Evolutionary conservation across 2,888 invertebrate genomes (phyloP), one percentile per base, ranked within the genome.

Genomic region (Coenonympha arcania): DNA sequence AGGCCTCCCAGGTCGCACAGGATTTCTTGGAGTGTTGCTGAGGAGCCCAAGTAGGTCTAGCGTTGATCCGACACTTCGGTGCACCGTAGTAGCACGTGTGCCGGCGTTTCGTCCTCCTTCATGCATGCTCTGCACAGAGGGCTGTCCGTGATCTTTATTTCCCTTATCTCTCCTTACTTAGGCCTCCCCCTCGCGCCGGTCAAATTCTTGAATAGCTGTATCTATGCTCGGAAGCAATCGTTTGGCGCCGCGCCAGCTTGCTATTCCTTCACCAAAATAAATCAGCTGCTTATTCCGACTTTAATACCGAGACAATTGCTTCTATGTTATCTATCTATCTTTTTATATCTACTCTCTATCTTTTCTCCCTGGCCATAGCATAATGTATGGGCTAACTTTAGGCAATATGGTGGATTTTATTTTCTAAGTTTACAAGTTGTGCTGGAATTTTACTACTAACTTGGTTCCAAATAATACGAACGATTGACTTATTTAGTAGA

Each of bases 281-380:
- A 49, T 52, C 52, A 45, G 49, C 52, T 45, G 49, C 24, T 41
- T 45, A 41, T 52, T 49, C 34, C 52, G 36, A 33, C 43, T 43
- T 49, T 52, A 52, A 52, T 49, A 49, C 36, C 36, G 41, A 41
- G 49, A 49, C 52, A 49, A 52, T 49, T 40, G 52, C 45, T 49
- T 52, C 44, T 45, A 24, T 49, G 41, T 43, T 28, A 20, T 43
- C 13, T 31, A 9, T 8, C 16, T 33, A 16, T 33, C 16, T 9
- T 33, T 16, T 8, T 16, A n/a, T n/a, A n/a, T n/a, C n/a, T n/a
- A n/a, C 13, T 31, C 9, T 8, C 16, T 33, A 16, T 33, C n/a
- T 4, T 13, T 5, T 30, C n/a, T 15, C 13, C 5, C 33, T 13
- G 13, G 22, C 28, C 28, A 30, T 18, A 18, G 4, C 1, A 19